Evolutionary conservation across 2,888 invertebrate species (phyloP), one percentile per base, ranked within the genome.

Genomic region (Patella depressa): DNA sequence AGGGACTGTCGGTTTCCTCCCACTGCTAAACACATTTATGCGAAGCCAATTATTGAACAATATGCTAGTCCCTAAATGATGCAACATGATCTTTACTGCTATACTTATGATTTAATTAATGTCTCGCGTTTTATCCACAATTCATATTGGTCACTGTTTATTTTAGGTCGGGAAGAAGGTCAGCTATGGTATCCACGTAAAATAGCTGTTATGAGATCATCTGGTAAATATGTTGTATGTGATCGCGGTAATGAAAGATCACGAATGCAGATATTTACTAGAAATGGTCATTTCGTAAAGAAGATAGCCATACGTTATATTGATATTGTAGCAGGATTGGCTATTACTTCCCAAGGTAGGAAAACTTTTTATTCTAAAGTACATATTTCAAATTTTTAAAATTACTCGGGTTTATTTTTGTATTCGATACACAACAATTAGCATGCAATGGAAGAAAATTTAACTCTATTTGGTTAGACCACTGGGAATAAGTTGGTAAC

Each of bases 181-280:
- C 98, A 98, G 90, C 93, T 98, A 82, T 98, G 98, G 98, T 98
- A 98, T 92, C 98, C 98, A 4, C 94, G 98, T 73, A 98, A 98
- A 92, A 98, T 98, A 74, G 97, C 97, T 12, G 91, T 92, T 12
- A 90, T 92, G 82, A 83, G 90, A 75, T 84, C 84, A 19, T 84
- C 88, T 53, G 91, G 90, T 65, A 89, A 90, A 75, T 93, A 90
- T 91, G 98, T 98, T n/a, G 97, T 98, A 3, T 98, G 98, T 91
- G 98, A 98, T 92, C 95, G 98, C 83, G 98, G 98, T 73, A 98
- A 97, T 89, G 98, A 98, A 91, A 94, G 98, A 77, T 97, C 97
- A 0, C 95, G 98, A 79, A 98, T 98, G 97, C 98, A 98, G 92
- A 97, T 98, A 86, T 98, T 98, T 91, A 97, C 97, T 70, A 97